Percentiles rank a stretch among this genome's conserved stretches.
Evolutionary conservation across 2,888 invertebrate species (phyloP).

Genomic region (Trypoxylon attenuatum): DNA sequence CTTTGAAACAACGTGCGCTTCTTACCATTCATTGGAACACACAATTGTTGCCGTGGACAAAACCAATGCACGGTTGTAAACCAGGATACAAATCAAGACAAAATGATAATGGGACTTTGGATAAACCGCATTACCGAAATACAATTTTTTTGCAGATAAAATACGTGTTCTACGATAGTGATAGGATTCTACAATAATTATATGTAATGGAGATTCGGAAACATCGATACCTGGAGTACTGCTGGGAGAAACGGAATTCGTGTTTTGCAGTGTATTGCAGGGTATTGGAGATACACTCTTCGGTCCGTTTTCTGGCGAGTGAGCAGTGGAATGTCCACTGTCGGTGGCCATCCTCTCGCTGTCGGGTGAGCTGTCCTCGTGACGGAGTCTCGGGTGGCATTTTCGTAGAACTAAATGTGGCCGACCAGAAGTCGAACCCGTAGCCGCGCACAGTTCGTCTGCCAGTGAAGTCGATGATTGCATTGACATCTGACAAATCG

Average conservation of each 20-base stretch:
- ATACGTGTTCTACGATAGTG: too few relatives aligned
- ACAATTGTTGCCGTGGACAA: not conserved
- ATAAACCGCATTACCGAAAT: too few relatives aligned
- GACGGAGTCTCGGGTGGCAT: constrained; percentile 66
- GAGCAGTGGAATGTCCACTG: constrained; percentile 93
- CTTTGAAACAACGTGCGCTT: constrained; percentile 76
- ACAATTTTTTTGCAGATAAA: too few relatives aligned
- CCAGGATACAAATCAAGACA: too few relatives aligned
- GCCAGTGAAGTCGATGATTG: constrained; percentile 78
- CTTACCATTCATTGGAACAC: not conserved
- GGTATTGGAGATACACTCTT: constrained; percentile 88
- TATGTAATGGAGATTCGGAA: too few relatives aligned
- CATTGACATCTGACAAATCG: constrained; percentile 55
- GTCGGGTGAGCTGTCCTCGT: constrained; percentile 90
- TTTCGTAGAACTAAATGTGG: constrained; percentile 68
- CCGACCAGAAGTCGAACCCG: constrained; percentile 68
- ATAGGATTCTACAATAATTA: too few relatives aligned
- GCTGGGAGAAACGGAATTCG: constrained; percentile 70
- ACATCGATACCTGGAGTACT: constrained; percentile 65
- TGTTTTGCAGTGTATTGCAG: constrained; percentile 71
- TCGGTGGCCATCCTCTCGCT: constrained; percentile 90
- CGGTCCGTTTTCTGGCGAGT: constrained; percentile 90
- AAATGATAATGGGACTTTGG: too few relatives aligned
- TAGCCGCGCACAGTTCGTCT: constrained; percentile 79
- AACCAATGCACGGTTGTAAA: too few relatives aligned